Evolutionary conservation across 2,888 invertebrate genomes (phyloP).

Genomic region (Schizotus pectinicornis): DNA sequence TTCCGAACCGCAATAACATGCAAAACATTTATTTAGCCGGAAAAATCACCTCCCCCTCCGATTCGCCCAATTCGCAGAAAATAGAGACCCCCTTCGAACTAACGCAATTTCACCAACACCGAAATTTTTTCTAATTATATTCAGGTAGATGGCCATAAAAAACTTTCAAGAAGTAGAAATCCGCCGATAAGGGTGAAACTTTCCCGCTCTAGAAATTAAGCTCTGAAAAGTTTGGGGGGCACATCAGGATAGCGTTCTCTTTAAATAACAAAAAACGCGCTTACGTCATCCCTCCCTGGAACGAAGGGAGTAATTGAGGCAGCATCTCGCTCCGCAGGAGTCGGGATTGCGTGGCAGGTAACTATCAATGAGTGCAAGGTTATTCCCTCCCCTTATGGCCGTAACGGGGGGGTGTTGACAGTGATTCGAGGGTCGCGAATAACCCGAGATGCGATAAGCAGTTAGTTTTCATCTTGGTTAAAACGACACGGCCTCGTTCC

Average conservation of each 20-base stretch:
- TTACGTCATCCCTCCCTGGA: no score
- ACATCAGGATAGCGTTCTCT: background rate
- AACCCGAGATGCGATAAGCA: slow-evolving; percentile 39
- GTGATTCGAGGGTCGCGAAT: slow-evolving; percentile 38
- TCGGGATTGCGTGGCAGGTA: slow-evolving; percentile 35
- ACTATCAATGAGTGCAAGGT: slow-evolving; percentile 46
- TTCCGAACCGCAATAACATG: slow-evolving; percentile 15
- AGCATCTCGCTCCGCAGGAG: no score
- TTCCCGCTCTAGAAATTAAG: no score
- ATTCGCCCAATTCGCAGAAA: no score
- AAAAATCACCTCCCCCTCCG: background rate
- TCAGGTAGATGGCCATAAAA: no score
- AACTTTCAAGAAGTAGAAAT: no score
- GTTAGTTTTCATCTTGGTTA: slow-evolving; percentile 40
- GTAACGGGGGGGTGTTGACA: slow-evolving; percentile 36
- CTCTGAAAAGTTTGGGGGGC: background rate
- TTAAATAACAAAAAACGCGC: background rate
- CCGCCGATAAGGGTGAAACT: no score
- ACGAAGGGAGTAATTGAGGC: no score
- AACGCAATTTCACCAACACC: no score
- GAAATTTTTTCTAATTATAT: no score
- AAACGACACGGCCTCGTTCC: slow-evolving; percentile 36
- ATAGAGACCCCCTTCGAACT: no score
- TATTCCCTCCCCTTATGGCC: slow-evolving; percentile 38
- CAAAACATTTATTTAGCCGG: background rate